Evolutionary conservation across 2,797 vertebrate genomes (phyloP).

Genomic region (Scleropages formosus): DNA sequence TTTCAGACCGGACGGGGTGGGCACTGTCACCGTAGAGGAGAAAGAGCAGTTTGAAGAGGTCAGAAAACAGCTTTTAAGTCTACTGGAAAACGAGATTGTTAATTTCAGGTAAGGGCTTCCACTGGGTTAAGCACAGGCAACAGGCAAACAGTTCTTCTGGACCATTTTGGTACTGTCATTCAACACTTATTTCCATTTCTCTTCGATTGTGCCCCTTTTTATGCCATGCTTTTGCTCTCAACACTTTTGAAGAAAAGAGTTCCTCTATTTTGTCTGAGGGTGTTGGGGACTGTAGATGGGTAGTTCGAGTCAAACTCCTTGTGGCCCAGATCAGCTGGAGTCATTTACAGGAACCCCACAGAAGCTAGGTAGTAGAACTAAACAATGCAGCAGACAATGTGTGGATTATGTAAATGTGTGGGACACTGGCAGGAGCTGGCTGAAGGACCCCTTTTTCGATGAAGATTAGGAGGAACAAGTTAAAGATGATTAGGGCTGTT

Average conservation of each 20-base stretch:
- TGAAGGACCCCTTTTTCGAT: slow-evolving; percentile 44
- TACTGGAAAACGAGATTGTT: slow-evolving; percentile 92
- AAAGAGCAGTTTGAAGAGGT: slow-evolving; percentile 85
- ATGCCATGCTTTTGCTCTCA: no score
- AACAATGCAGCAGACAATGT: slow-evolving; percentile 63
- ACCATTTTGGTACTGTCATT: no score
- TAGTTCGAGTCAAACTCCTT: no score
- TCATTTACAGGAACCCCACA: slow-evolving; percentile 68
- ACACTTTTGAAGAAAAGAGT: no score
- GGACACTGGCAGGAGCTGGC: slow-evolving; percentile 49
- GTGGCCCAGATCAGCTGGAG: slow-evolving; percentile 51
- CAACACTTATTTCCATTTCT: no score
- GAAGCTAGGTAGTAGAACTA: slow-evolving; percentile 66
- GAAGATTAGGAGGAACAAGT: slow-evolving; percentile 46
- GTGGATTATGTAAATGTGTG: slow-evolving; percentile 67
- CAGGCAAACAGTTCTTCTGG: no score
- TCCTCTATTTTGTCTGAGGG: no score
- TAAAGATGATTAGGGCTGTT: slow-evolving; percentile 53
- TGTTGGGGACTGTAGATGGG: no score
- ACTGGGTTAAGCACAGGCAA: not conserved
- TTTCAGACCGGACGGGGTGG: slow-evolving; percentile 89
- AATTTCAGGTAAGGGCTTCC: slow-evolving; percentile 82
- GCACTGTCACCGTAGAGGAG: slow-evolving; percentile 85
- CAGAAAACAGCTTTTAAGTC: slow-evolving; percentile 76
- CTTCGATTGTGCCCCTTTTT: no score